Evolutionary conservation across 2,888 invertebrate species (phyloP), one percentile per base, ranked within the genome.

Genomic region (Athripsodes cinereus): DNA sequence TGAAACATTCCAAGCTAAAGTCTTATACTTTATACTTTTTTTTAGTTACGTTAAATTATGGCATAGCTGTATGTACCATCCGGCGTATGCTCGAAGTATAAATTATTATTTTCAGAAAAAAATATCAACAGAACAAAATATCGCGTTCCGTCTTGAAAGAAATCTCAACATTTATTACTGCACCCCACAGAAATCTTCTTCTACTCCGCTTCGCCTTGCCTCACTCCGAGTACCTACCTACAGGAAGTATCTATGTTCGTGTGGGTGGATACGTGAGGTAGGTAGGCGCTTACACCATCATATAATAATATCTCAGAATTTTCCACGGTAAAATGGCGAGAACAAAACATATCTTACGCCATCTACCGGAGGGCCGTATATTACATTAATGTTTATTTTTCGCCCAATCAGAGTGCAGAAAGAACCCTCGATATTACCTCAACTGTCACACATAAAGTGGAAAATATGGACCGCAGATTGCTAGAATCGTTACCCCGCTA

Each of bases 371-470:
- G 31, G 55, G 50, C 60, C 50, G 53, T 51, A 76, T 76, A 76
- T 76, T 78, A 75, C 78, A 78, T 78, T 79, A 79, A 79, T 79
- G 79, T 78, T 74, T 76, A 78, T 78, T 79, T 78, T 79, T 78
- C 79, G 79, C 75, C 79, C 79, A 79, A 79, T 79, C 78, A 78
- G 76, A 75, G 76, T 73, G 71, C 76, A 76, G 78, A 75, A 74
- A 76, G 76, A 77, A 75, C 75, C 78, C 78, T 40, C 79, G 79
- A 79, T 79, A 79, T 79, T 79, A 79, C 79, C 78, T 79, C 79
- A 79, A 78, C 79, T 79, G 79, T 79, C 79, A 79, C 79, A 79
- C 78, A 78, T 79, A 79, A 79, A 79, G 79, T 79, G 79, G 78
- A 78, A 79, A 79, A 79, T 79, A 79, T 79, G 79, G 79, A 79